Percentiles rank a stretch among this genome's conserved stretches.
Evolutionary conservation across 53 echinoderm and acorn worm species (phyloP).

Genomic region (Holothuria scabra): DNA sequence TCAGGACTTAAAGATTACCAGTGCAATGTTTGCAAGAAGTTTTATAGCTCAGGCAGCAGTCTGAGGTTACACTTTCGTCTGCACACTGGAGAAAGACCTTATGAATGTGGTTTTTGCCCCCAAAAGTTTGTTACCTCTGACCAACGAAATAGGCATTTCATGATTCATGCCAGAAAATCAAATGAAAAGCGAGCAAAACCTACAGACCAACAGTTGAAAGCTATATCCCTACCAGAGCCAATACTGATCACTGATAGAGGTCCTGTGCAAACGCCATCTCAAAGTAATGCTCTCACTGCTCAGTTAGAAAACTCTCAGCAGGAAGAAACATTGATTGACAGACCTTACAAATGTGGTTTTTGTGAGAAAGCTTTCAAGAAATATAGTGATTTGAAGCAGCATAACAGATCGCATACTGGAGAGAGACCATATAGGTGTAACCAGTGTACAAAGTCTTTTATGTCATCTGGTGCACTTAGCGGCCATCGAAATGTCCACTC

Average conservation of each 20-base stretch:
- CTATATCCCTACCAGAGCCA: constrained; percentile 85
- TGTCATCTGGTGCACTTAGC: constrained; percentile 86
- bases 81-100: constrained; percentile 91
- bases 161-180: constrained; percentile 74
- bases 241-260: constrained; percentile 92
- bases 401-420: constrained; percentile 86
- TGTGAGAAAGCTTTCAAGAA: constrained; percentile 89
- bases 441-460: constrained; percentile 81
- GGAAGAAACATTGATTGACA: background rate
- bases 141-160: constrained; percentile 87
- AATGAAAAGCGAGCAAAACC: constrained; percentile 10
- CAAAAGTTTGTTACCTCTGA: constrained; percentile 89
- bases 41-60: constrained; percentile 86
- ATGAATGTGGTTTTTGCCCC: constrained; percentile 86
- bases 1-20: constrained; percentile 90
- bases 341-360: constrained; percentile 83
- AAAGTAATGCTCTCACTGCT: constrained; percentile 9
- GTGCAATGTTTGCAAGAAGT: constrained; percentile 83
- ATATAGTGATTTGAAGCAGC: constrained; percentile 92
- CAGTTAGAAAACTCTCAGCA: background rate
- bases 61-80: constrained; percentile 82
- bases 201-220: constrained; percentile 66
- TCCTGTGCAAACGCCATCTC: constrained; percentile 78
- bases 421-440: constrained; percentile 85
- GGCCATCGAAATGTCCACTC: constrained; percentile 83